Conservation (phyloP, 2,888 invertebrate genomes). For the Apamea epomidion region DNA sequence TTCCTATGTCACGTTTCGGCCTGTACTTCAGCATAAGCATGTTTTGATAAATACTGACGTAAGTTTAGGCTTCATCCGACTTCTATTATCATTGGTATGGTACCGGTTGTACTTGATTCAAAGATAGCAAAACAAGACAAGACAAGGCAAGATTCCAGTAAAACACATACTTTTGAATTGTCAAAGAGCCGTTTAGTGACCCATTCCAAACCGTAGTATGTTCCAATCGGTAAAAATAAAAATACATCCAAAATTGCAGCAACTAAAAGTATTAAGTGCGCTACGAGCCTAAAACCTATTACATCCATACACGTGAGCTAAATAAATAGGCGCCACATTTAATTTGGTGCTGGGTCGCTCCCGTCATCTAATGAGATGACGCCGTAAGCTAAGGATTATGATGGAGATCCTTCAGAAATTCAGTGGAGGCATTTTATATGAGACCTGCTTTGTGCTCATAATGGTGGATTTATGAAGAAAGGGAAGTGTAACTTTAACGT, state of each 20-base stretch:
- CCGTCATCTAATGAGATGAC: conserved; percentile 60
- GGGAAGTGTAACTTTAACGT: conserved; percentile 15
- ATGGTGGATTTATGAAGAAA: conserved; percentile 31
- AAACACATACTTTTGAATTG: not conserved
- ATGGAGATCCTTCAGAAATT: conserved; percentile 50
- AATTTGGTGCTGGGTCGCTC: conserved; percentile 60
- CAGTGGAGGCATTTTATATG: conserved; percentile 47
- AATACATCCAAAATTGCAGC: not conserved
- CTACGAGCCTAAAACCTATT: conserved; percentile 64
- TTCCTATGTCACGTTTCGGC: not conserved
- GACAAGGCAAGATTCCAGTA: not conserved
- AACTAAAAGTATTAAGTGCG: conserved; percentile 8
- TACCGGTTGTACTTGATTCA: not conserved
- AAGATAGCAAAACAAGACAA: no score
- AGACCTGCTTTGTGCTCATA: conserved; percentile 38
- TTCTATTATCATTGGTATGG: not conserved
- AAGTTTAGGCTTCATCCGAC: not conserved
- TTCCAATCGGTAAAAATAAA: not conserved
- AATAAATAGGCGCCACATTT: conserved; percentile 72
- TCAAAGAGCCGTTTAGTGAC: not conserved
- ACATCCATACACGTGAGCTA: conserved; percentile 71
- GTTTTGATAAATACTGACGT: not conserved
- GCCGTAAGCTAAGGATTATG: conserved; percentile 56
- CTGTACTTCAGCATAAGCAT: not conserved
- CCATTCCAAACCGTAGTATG: not conserved